A percentile compares a stretch with the other conserved stretches of the same genome.
Conservation (phyloP, 2,797 vertebrate genomes). For the Oophaga sylvatica region DNA sequence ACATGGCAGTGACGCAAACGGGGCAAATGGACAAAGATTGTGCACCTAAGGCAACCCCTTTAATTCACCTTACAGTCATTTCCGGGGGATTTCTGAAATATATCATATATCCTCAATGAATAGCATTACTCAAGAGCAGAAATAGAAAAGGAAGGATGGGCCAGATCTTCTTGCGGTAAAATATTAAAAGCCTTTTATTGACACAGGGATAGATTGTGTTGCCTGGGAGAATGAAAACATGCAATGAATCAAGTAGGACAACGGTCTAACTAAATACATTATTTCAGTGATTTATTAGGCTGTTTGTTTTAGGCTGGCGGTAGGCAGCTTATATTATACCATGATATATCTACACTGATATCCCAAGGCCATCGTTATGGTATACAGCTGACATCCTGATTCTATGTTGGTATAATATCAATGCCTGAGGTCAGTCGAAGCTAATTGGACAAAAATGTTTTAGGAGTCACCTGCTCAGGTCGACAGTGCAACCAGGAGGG, state of each 20-base stretch:
- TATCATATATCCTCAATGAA: background rate
- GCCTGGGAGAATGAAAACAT: background rate
- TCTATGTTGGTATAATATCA: too few relatives aligned
- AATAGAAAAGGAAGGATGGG: background rate
- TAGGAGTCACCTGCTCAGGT: too few relatives aligned
- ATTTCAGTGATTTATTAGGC: background rate
- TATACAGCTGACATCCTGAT: background rate
- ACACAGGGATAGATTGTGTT: constrained; percentile 2
- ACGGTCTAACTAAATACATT: background rate
- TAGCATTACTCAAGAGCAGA: background rate
- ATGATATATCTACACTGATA: background rate
- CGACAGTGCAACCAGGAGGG: too few relatives aligned
- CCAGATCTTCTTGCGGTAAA: constrained; percentile 8
- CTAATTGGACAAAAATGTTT: too few relatives aligned
- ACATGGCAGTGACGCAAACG: background rate
- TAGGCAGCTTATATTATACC: background rate
- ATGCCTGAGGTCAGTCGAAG: too few relatives aligned
- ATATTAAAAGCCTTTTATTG: constrained; percentile 33
- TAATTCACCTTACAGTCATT: background rate
- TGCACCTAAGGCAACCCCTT: background rate
- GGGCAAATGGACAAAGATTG: background rate
- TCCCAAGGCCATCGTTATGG: background rate
- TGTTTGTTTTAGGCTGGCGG: background rate
- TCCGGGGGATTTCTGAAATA: background rate
- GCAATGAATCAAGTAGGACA: background rate